Percentiles rank a stretch among this genome's conserved stretches.
phyloP scores from a whole-genome alignment of 1,140 invertebrate species.

The Drosophila melanogaster region DNA sequence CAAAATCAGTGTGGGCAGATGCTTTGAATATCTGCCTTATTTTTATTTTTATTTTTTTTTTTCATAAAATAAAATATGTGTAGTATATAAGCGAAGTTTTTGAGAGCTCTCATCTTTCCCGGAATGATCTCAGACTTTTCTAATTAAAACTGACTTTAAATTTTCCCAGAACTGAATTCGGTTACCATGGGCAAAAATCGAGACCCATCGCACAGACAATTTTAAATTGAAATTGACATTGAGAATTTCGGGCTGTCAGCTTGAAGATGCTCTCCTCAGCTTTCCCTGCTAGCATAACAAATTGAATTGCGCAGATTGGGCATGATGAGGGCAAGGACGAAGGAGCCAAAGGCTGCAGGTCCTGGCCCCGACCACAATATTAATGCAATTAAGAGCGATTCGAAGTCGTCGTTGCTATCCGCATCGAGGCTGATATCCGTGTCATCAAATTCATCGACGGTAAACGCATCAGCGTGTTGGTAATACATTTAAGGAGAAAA shows the following conservation, averaged over 20 bases:
- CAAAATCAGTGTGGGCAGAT: slow-evolving; percentile 18
- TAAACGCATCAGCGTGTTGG: slow-evolving; percentile 68
- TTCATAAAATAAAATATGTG: neutral
- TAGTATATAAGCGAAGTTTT: slow-evolving; percentile 19
- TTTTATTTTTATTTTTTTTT: neutral
- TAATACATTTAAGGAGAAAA: slow-evolving; percentile 72
- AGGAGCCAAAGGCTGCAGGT: slow-evolving; percentile 10
- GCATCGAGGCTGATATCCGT: slow-evolving; percentile 36
- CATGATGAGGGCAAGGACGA: neutral
- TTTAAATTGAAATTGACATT: slow-evolving; percentile 71
- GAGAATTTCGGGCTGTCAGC: slow-evolving; percentile 52
- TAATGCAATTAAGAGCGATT: slow-evolving; percentile 79
- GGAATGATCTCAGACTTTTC: slow-evolving; percentile 1
- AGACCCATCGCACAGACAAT: slow-evolving; percentile 18
- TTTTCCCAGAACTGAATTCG: slow-evolving; percentile 28
- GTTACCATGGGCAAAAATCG: slow-evolving; percentile 18
- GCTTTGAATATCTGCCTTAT: slow-evolving; percentile 16
- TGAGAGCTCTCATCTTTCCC: slow-evolving; percentile 13
- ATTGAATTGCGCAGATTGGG: slow-evolving; percentile 76
- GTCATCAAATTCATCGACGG: slow-evolving; percentile 58
- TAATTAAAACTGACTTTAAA: slow-evolving; percentile 40
- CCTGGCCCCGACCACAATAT: slow-evolving; percentile 57
- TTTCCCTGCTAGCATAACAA: slow-evolving; percentile 47
- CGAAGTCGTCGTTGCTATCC: slow-evolving; percentile 44
- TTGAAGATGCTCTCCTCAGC: slow-evolving; percentile 17